Base-by-base conservation (phyloP, 2,888 invertebrate genomes). In the Coleophora deauratella region DNA sequence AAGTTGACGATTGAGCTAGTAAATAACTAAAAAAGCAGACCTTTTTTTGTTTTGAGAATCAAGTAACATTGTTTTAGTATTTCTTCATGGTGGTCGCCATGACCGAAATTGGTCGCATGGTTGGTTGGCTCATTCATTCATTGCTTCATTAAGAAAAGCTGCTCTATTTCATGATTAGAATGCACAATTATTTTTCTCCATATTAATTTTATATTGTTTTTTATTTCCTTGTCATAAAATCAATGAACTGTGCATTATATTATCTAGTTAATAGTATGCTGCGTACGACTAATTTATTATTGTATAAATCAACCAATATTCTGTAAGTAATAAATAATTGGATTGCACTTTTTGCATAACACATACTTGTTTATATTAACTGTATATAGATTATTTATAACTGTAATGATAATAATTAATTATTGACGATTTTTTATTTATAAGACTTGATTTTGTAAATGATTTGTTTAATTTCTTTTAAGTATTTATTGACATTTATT, bases 271-370 rank as follows among this genome's bases (percentile, higher is more conserved):
- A 3, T 6, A 21, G 21, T 21, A 21, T 3, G 6, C 21, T 21
- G 21, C 21, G 21, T 21, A 21, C 21, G 3, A 21, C 21, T 21
- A 21, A 21, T 21, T 21, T 3, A 21, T 21, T 21, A 21, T 21
- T 21, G 21, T 21, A 21, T 21, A 21, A 21, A 21, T 21, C 3
- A 21, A 21, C 3, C 21, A 21, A 21, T 21, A 21, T 21, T 21
- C 3, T 21, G 6, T 21, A 21, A 35, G 21, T 31, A 35, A 41
- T 27, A 44, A 49, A 64, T 46, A 66, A 65, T 66, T 67, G 57
- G 56, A 73, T 71, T 70, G 80, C 81, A 81, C 80, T 81, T 76
- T 80, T 82, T 81, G 74, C 71, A 73, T 78, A 63, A 77, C 79
- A 81, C 81, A 47, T 67, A 72, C 68, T 69, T 81, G 81, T 81